A percentile compares a stretch with the other conserved stretches of the same genome.
Conservation (phyloP, 1,140 invertebrate genomes). For the Pseudachorutes palmiensis region DNA sequence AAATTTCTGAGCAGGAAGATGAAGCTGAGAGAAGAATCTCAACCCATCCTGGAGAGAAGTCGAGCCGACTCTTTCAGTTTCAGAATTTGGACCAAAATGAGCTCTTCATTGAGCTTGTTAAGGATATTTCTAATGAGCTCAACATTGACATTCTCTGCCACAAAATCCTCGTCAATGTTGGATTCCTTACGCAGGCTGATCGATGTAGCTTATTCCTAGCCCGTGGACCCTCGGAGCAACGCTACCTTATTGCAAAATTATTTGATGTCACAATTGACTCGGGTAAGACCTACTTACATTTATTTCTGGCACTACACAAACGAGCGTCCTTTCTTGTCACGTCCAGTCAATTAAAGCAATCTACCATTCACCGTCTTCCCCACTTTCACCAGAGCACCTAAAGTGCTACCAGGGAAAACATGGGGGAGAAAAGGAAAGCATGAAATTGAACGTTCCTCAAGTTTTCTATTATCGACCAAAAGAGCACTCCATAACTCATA, state of each 20-base stretch:
- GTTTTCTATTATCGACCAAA: no score
- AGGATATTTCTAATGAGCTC: constrained; percentile 84
- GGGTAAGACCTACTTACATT: no score
- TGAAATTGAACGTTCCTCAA: no score
- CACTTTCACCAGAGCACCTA: no score
- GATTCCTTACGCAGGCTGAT: constrained; percentile 75
- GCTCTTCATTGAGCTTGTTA: constrained; percentile 84
- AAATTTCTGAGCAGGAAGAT: constrained; percentile 4
- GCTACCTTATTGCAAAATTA: constrained; percentile 78
- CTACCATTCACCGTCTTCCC: no score
- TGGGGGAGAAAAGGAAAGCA: no score
- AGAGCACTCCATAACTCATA: no score
- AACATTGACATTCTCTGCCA: constrained; percentile 87
- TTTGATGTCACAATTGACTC: constrained; percentile 80
- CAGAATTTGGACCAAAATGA: constrained; percentile 60
- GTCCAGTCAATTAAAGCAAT: no score
- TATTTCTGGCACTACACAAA: no score
- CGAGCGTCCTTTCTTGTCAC: no score
- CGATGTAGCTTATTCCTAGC: constrained; percentile 78
- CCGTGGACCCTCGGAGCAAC: constrained; percentile 61
- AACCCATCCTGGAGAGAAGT: constrained; percentile 46
- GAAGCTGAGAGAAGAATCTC: constrained; percentile 1
- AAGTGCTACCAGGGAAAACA: no score
- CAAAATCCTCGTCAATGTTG: constrained; percentile 87
- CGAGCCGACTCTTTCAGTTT: not conserved